Percentiles rank a stretch among this genome's conserved stretches.
Conservation (phyloP, 2,113 vertebrate genomes). For the Equus przewalskii region DNA sequence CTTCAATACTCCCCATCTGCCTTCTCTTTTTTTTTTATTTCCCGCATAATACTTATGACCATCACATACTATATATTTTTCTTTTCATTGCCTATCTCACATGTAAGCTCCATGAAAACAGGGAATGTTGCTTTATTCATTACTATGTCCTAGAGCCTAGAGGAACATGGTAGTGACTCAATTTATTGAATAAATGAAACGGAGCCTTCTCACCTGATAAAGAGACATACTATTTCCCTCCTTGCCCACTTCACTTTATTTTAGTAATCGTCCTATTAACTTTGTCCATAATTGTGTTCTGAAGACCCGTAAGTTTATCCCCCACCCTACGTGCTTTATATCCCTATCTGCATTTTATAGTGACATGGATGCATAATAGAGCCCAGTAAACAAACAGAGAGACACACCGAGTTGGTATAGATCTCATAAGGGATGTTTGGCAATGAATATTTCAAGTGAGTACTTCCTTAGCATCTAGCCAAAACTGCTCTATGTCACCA, state of each 20-base stretch:
- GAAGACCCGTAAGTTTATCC: neutral
- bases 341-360: neutral
- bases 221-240: neutral
- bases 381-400: neutral
- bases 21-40: neutral
- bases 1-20: neutral
- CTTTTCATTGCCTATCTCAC: neutral
- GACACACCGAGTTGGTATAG: neutral
- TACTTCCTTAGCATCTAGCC: neutral
- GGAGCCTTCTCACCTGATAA: neutral
- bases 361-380: neutral
- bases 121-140: constrained; percentile 18
- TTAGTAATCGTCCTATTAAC: neutral
- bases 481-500: neutral
- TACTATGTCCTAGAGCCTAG: neutral
- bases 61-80: neutral
- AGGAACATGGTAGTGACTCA: neutral
- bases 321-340: neutral
- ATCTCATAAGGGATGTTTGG: neutral
- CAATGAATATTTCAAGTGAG: neutral
- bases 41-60: neutral
- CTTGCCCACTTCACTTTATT: neutral
- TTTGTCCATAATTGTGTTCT: neutral
- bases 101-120: neutral
- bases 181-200: neutral